Conservation (phyloP, 2,797 vertebrate species). For the Mus minutoides region DNA sequence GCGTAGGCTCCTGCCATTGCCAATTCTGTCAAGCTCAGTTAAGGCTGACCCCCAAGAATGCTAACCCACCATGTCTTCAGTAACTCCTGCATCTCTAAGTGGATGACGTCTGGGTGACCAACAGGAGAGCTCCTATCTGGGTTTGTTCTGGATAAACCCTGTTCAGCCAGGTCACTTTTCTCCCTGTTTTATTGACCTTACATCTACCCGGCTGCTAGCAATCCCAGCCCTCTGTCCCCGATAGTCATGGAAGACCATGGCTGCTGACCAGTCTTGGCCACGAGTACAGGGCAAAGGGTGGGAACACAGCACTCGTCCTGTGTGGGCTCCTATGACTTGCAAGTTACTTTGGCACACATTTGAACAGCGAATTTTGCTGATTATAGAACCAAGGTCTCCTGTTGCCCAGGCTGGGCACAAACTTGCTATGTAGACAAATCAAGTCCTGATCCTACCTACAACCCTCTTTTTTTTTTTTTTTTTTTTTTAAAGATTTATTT, state of each 20-base stretch:
- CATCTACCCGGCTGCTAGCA: too few relatives aligned
- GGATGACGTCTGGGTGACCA: neutral
- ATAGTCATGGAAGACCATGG: neutral
- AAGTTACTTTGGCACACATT: neutral
- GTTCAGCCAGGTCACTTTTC: too few relatives aligned
- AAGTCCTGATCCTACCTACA: neutral
- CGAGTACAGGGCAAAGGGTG: neutral
- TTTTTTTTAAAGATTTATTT: too few relatives aligned
- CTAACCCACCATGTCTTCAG: neutral
- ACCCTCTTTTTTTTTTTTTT: too few relatives aligned
- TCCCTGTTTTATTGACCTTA: neutral
- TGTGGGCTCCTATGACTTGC: too few relatives aligned
- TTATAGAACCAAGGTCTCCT: neutral
- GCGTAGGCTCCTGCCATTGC: too few relatives aligned
- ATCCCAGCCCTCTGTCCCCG: accelerated
- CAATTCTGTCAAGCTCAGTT: neutral
- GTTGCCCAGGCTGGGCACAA: neutral
- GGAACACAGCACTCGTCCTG: neutral
- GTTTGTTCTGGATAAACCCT: neutral
- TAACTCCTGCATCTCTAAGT: neutral
- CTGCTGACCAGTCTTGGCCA: neutral
- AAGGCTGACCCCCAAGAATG: neutral
- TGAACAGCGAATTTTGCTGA: neutral
- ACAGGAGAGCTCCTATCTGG: neutral
- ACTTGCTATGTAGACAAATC: neutral